Evolutionary conservation across 2,888 invertebrate species (phyloP), one percentile per base, ranked within the genome.

Genomic region (Drosophila pseudotalamancana): DNA sequence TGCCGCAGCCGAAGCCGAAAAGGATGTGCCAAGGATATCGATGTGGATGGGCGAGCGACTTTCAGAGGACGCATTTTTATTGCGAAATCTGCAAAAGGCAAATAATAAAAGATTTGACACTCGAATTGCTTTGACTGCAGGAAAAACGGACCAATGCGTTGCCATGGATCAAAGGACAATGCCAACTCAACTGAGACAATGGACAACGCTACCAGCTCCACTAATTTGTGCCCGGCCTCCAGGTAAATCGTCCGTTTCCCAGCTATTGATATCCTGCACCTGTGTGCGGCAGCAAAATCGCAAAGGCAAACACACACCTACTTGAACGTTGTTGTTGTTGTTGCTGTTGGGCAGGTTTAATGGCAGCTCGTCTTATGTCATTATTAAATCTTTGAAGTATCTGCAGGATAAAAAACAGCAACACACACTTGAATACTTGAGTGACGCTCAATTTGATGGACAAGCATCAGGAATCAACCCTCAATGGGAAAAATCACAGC

Each of bases 51-150:
- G 46, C 61, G 32, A 51, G 59, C 64, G 71, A 64, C 86, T 80
- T 73, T 73, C 57, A 76, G 76, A 70, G 70, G 71, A 85, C 60
- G 84, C 77, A 77, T 81, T 85, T 86, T 88, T 90, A 89, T 90
- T 90, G 89, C 85, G 73, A 89, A 87, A 90, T 90, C 89, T 88
- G 88, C 82, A 89, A 90, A 90, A 89, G 89, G 88, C 89, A 89
- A 90, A 90, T 89, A 90, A 90, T 89, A 89, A 89, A 75, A 89
- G 88, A 87, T 87, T 90, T 89, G 90, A 90, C 90, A 90, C 90
- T 90, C 87, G 90, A 90, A 90, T 90, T 90, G 90, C 89, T 86
- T 78, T 79, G 63, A 55, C 65, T 66, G 56, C 50, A 56, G 51
- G 64, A 39, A 39, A 32, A 19, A n/a, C 19, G 29, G 27, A n/a